Percentiles rank a stretch among this genome's conserved stretches.
These are phyloP conservation scores for Bradypus variegatus DNA, from an alignment of 2,797 vertebrate species.

Conservation along the genomic window DNA sequence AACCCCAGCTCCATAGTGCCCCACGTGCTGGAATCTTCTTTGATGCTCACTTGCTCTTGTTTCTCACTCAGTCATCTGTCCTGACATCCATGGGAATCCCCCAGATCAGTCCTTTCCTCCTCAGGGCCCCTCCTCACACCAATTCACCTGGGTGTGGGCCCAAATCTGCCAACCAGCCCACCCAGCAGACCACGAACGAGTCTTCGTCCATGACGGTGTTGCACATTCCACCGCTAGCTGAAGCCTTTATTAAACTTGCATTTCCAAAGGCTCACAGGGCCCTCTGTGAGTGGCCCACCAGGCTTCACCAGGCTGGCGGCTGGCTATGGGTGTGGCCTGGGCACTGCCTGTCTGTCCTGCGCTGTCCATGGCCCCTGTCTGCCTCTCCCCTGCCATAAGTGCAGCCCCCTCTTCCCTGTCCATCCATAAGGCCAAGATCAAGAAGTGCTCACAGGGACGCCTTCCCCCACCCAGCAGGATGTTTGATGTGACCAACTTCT, in stretches of 20 bases:
- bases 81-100: rapidly evolving
- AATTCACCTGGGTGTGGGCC: rapidly evolving
- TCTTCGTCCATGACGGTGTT: not conserved
- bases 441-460: too few species aligned
- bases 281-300: not conserved
- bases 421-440: not conserved
- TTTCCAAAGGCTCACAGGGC: not conserved
- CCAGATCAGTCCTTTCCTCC: rapidly evolving
- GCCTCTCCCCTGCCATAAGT: not conserved
- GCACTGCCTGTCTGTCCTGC: not conserved
- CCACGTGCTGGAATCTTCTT: not conserved
- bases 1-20: rapidly evolving
- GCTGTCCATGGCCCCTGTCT: too few species aligned
- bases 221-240: not conserved
- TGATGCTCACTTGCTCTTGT: not conserved
- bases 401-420: not conserved
- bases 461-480: not conserved
- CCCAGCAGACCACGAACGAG: rapidly evolving
- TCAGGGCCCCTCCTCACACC: not conserved
- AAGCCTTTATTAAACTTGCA: not conserved
- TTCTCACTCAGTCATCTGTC: not conserved
- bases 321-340: not conserved
- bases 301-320: not conserved
- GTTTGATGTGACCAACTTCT: too few species aligned
- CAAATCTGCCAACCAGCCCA: not conserved